Evolutionary conservation across 2,113 vertebrate genomes (phyloP), one percentile per base, ranked within the genome.

Genomic region (Dryoscopus gambensis): DNA sequence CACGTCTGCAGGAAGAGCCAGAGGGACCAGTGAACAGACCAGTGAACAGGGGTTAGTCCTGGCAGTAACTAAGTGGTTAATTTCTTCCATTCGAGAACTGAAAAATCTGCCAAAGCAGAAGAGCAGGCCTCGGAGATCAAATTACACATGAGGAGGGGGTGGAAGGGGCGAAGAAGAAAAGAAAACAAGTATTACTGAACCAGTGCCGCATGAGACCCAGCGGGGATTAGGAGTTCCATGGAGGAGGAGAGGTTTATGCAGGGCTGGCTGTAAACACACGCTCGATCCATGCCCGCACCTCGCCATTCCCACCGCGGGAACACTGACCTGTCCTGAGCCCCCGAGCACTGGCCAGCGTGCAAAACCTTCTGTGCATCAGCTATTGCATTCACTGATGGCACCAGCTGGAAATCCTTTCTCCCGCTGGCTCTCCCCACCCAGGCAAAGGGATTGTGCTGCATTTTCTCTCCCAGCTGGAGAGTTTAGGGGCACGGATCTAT

Each of bases 81-180:
- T 42, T 70, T 81, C 91, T 94, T 92, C 93, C 88, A 93, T 88
- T 89, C 94, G 70, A 97, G 97, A 93, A 95, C 92, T 52, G 95
- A 91, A 92, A 96, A 98, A 97, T 97, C 97, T 96, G 97, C 95
- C 74, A 95, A 80, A 97, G 97, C 95, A 97, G 96, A 96, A 93
- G 96, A 97, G 92, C 97, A 97, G 96, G 97, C 97, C 95, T 94
- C 37, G 40, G 70, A 93, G 98, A 97, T 98, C 98, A 95, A 89
- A 31, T 98, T 98, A 98, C 98, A 93, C 83, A 63, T 92, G 96
- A 96, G 98, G 97, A 97, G 95, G 95, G 97, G 93, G 91, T 89
- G 93, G 96, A 96, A 95, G 71, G 91, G 96, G 92, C 75, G 93
- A 96, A 75, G 95, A 70, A 71, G 97, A 93, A 97, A 96, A 96